Conservation (phyloP, 2,113 vertebrate genomes). For the Ophiodon elongatus region DNA sequence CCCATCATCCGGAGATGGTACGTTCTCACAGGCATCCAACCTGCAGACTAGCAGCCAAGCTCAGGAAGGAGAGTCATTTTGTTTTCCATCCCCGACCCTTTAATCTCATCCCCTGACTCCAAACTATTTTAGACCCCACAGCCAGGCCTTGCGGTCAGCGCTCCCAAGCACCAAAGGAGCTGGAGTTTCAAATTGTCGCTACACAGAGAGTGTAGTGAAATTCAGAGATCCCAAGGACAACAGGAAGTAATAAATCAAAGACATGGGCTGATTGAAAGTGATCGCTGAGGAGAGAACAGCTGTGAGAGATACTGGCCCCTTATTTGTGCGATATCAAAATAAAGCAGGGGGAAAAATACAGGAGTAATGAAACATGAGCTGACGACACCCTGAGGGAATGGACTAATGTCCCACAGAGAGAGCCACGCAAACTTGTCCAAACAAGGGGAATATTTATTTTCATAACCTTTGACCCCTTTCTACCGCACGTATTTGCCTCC, state of each 20-base stretch:
- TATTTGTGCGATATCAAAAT: constrained; percentile 40
- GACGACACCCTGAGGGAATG: constrained; percentile 64
- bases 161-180: constrained; percentile 48
- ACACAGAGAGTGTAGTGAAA: constrained; percentile 27
- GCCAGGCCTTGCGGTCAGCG: constrained; percentile 46
- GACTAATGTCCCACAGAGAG: constrained; percentile 32
- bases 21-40: constrained; percentile 48
- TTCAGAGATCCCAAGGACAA: constrained; percentile 38
- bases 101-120: constrained; percentile 47
- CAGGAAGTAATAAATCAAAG: constrained; percentile 77
- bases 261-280: constrained; percentile 52
- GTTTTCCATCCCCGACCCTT: constrained; percentile 54
- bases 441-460: constrained; percentile 56
- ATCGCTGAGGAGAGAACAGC: constrained; percentile 60
- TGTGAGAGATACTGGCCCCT: constrained; percentile 51
- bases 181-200: constrained; percentile 28
- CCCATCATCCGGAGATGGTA: not conserved
- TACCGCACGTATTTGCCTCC: not conserved
- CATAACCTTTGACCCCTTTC: constrained; percentile 32
- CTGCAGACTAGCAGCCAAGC: constrained; percentile 35
- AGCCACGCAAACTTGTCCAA: constrained; percentile 49
- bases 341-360: constrained; percentile 38
- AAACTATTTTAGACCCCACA: constrained; percentile 53
- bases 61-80: constrained; percentile 33
- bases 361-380: constrained; percentile 48